Base-by-base conservation (phyloP, 2,113 vertebrate genomes). In the Cricetomys ansorgei region DNA sequence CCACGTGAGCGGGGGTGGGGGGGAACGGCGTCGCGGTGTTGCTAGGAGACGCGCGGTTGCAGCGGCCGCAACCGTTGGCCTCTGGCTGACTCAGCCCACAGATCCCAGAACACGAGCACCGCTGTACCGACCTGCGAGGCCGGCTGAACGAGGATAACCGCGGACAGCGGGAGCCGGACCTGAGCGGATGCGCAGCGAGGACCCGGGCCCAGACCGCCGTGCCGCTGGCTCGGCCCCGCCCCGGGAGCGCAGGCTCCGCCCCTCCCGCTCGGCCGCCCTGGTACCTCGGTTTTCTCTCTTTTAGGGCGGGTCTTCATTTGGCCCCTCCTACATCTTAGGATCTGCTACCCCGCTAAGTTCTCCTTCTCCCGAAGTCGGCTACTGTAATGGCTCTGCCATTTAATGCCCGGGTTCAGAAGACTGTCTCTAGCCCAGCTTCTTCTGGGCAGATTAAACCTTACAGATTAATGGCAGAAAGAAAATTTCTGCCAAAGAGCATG, bases 331-430 rank as follows among this genome's bases (percentile, higher is more conserved):
- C 69, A 25, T 70, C 48, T 67, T 27, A 16, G 72, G 40, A 10
- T 62, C 29, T 34, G 53, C 23, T 45, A 43, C 55, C 77, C 17
- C 13, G 4, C 12, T 62, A 88, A 50, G 55, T 83, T 88, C 67
- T 31, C 23, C 0, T 0, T 34, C 7, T 10, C 8, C 27, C 10
- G 12, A 9, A 64, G 40, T 1, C 1, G 7, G 1, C 45, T 53
- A 57, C 53, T 50, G 64, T 67, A 53, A 65, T 48, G 31, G n/a
- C 31, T 77, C 15, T 4, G 23, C 19, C 37, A 3, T 72, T 21
- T 37, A 59, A 59, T 40, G 37, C 65, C 16, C 1, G 19, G 1
- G 84, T 62, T 48, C 23, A 57, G 16, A 76, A 19, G 7, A 40
- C 40, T 34, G 75, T 45, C 5, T 53, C 31, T 31, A 15, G 50